Evolutionary conservation across 1,140 invertebrate genomes (phyloP).

Genomic region (Pristionchus pacificus): DNA sequence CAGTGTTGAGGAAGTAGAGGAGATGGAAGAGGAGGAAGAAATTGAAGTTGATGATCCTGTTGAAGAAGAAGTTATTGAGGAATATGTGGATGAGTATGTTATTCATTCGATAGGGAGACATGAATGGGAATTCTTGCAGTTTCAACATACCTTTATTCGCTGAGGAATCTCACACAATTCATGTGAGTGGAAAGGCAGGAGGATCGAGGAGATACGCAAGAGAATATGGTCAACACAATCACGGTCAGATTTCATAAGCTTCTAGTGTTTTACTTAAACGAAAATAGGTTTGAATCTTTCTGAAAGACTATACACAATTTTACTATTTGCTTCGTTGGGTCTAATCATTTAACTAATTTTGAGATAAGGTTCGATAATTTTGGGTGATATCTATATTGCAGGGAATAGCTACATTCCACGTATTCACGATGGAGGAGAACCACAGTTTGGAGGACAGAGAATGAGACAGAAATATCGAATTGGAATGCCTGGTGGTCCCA

Average conservation of each 20-base stretch:
- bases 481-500: not conserved
- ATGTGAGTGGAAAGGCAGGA: not conserved
- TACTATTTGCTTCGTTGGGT: not conserved
- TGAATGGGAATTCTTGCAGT: not conserved
- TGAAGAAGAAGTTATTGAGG: not conserved
- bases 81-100: not conserved
- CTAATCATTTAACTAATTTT: too few species aligned
- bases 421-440: not conserved
- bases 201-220: too few species aligned
- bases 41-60: not conserved
- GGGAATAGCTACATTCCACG: not conserved
- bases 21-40: not conserved
- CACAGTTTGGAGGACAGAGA: not conserved
- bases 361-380: too few species aligned
- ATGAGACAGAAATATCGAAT: not conserved
- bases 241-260: not conserved
- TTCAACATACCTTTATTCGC: not conserved
- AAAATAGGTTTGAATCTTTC: too few species aligned
- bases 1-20: not conserved
- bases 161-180: not conserved
- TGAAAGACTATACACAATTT: not conserved
- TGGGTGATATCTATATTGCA: not conserved
- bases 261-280: too few species aligned
- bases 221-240: too few species aligned
- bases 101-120: not conserved